These are phyloP conservation scores for Tetramorium simillimum DNA, from an alignment of 1,140 invertebrate genomes.

Conservation along the genomic window DNA sequence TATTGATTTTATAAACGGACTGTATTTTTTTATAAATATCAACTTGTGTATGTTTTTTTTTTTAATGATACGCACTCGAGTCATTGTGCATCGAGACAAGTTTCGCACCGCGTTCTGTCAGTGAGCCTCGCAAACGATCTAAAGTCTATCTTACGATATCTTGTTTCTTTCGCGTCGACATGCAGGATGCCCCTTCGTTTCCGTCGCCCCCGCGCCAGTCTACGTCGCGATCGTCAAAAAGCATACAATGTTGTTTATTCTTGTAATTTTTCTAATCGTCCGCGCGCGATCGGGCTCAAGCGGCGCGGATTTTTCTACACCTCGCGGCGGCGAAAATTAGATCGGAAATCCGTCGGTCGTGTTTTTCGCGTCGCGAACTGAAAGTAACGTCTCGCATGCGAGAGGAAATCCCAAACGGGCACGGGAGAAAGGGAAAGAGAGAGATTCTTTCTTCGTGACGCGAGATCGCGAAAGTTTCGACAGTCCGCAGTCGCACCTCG, in stretches of 20 bases:
- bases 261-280: background rate
- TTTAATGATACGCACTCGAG: constrained; percentile 42
- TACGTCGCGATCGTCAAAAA: background rate
- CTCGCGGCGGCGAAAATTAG: background rate
- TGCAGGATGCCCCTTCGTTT: background rate
- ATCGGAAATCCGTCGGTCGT: constrained; percentile 21
- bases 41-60: background rate
- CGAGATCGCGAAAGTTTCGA: constrained; percentile 52
- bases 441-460: background rate
- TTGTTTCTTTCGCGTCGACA: constrained; percentile 17
- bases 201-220: constrained; percentile 1
- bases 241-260: background rate
- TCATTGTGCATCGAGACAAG: constrained; percentile 40
- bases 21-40: background rate
- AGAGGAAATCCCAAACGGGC: background rate
- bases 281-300: background rate
- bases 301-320: background rate
- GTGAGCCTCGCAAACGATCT: constrained; percentile 15
- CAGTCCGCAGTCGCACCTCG: constrained; percentile 1
- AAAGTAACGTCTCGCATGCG: constrained; percentile 11
- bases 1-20: background rate
- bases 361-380: background rate
- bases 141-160: constrained; percentile 29
- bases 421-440: background rate
- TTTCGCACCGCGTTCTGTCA: constrained; percentile 53